Evolutionary conservation across 2,797 vertebrate genomes (phyloP).

Genomic region (Odontamblyopus rebecca): DNA sequence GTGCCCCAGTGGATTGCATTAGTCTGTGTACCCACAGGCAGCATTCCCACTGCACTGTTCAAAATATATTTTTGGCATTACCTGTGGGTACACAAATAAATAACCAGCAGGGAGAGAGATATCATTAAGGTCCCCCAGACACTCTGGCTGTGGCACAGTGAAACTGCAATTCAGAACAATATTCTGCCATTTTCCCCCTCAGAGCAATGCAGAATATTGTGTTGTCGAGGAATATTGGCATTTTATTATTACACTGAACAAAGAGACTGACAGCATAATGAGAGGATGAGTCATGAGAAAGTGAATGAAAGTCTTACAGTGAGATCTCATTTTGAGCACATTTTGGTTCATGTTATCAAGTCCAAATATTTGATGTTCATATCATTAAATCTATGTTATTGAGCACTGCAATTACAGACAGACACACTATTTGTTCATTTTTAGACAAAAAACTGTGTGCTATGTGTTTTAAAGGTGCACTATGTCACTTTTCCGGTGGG

Average conservation of each 20-base stretch:
- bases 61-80: constrained; percentile 4
- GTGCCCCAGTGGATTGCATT: neutral
- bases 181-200: neutral
- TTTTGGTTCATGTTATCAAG: neutral
- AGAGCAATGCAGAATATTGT: neutral
- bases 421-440: no score
- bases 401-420: no score
- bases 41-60: neutral
- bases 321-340: neutral
- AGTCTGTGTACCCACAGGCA: neutral
- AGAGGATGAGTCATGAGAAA: neutral
- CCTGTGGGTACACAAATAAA: constrained; percentile 1
- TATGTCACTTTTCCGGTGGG: no score
- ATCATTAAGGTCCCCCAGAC: neutral
- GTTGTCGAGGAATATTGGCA: neutral
- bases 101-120: neutral
- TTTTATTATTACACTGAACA: neutral
- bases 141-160: neutral
- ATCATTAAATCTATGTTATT: no score
- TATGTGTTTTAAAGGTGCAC: no score
- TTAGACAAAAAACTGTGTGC: no score
- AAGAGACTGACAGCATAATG: neutral
- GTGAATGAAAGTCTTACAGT: neutral
- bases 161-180: neutral
- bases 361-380: neutral